phyloP scores from a whole-genome alignment of 2,797 vertebrate genomes.

The Sebastiscus tertius region DNA sequence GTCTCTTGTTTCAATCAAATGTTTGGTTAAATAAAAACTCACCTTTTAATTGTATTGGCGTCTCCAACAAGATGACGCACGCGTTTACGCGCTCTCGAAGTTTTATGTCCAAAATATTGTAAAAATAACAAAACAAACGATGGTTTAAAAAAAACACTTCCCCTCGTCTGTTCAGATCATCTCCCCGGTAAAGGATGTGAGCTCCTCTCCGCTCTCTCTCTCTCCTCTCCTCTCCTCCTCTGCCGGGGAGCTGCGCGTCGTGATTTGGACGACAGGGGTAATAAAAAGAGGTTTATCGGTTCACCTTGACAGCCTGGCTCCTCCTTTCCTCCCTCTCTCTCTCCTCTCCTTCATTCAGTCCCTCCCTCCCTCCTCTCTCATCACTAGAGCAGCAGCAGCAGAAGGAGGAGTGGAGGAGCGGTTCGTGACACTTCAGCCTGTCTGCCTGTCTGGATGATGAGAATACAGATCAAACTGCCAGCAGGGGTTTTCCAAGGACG shows the following conservation, averaged over 20 bases:
- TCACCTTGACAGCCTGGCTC: slow-evolving; percentile 63
- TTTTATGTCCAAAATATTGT: slow-evolving; percentile 9
- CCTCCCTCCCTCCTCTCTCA: slow-evolving; percentile 12
- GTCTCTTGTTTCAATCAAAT: neutral
- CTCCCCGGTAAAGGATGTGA: neutral
- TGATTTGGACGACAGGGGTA: neutral
- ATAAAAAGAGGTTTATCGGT: slow-evolving; percentile 19
- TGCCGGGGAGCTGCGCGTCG: slow-evolving; percentile 27
- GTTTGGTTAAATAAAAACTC: slow-evolving; percentile 21
- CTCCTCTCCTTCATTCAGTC: neutral
- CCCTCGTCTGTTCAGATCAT: neutral
- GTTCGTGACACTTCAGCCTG: slow-evolving; percentile 48
- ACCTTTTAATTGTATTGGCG: slow-evolving; percentile 29
- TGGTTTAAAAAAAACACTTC: neutral
- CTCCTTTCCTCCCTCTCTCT: slow-evolving; percentile 10
- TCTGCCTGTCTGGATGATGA: slow-evolving; percentile 17
- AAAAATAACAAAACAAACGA: neutral
- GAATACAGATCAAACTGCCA: slow-evolving; percentile 46
- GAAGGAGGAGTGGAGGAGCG: neutral
- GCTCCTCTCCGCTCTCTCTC: neutral
- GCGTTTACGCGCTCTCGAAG: slow-evolving; percentile 2
- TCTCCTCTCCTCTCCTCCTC: neutral
- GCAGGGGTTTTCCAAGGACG: slow-evolving; percentile 37
- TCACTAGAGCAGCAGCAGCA: slow-evolving; percentile 3
- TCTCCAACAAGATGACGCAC: slow-evolving; percentile 7